Evolutionary conservation across 2,113 vertebrate genomes (phyloP).

Genomic region (Orcinus orca): DNA sequence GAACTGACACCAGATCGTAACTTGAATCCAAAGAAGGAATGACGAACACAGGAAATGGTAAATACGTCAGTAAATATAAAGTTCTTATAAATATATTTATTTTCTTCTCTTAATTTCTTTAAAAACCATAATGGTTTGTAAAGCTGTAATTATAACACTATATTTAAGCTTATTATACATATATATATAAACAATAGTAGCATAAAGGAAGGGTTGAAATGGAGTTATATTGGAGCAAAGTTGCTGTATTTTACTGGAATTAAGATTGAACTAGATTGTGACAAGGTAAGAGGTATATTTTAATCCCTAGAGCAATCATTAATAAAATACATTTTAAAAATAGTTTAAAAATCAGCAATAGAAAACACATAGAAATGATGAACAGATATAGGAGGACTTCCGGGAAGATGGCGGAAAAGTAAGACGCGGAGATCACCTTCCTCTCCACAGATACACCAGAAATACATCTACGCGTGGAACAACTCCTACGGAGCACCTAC

Average conservation of each 20-base stretch:
- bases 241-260: background rate
- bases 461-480: no score
- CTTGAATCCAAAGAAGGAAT: background rate
- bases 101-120: background rate
- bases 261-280: background rate
- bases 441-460: no score
- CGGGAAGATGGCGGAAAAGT: no score
- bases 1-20: background rate
- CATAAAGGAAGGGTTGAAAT: background rate
- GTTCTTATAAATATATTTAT: background rate
- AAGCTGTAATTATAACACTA: background rate
- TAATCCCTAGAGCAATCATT: background rate
- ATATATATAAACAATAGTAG: background rate
- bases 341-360: background rate
- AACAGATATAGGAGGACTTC: no score
- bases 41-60: background rate
- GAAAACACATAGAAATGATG: no score
- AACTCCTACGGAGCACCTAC: no score
- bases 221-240: background rate
- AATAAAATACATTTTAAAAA: background rate
- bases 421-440: no score
- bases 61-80: background rate
- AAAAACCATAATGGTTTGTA: background rate
- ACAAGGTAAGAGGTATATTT: background rate
- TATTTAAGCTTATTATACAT: background rate